Base-by-base conservation (phyloP, 2,888 invertebrate genomes). In the Nymphalis polychloros region DNA sequence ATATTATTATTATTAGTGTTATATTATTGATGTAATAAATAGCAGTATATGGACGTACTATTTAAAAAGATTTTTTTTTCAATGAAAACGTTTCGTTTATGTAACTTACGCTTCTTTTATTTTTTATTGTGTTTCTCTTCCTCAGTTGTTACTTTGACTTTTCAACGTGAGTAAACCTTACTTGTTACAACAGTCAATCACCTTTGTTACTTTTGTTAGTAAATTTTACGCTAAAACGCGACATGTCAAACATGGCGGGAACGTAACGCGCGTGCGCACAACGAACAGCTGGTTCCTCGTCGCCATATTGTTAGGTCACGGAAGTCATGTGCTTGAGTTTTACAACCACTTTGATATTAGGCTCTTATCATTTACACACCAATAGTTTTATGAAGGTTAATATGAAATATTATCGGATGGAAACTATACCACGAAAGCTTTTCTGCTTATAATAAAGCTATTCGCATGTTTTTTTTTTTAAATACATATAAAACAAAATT, bases 231-330 rank as follows among this genome's bases (percentile, higher is more conserved):
- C 59, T 69, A 67, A 35, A 57, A 57, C 53, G 53, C 53, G 53
- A 55, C 41, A 57, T 60, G 73, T 81, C 80, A 86, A 89, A 87
- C 81, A 88, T 88, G 89, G 91, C 90, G 89, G 91, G 90, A 91
- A 89, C 73, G 47, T 67, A 85, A 23, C 76, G 77, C 92, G 90
- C 91, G 82, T 83, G 91, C 90, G 90, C 79, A 81, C 80, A 75
- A 73, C 64, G 75, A 89, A 89, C 90, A 92, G 91, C 91, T 92
- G 92, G 76, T 78, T 81, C 84, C 69, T 79, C 77, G 82, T 83
- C 71, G 80, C 91, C 92, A 92, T 92, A 72, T 91, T 90, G 86
- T 76, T 80, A 75, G 66, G 72, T 76, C 68, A 74, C 78, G 60
- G 27, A 31, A 57, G 69, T 73, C 76, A 77, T 79, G 78, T 80